Evolutionary conservation across 2,797 vertebrate genomes (phyloP), one percentile per base, ranked within the genome.

Genomic region (Halcyon leucocephala): DNA sequence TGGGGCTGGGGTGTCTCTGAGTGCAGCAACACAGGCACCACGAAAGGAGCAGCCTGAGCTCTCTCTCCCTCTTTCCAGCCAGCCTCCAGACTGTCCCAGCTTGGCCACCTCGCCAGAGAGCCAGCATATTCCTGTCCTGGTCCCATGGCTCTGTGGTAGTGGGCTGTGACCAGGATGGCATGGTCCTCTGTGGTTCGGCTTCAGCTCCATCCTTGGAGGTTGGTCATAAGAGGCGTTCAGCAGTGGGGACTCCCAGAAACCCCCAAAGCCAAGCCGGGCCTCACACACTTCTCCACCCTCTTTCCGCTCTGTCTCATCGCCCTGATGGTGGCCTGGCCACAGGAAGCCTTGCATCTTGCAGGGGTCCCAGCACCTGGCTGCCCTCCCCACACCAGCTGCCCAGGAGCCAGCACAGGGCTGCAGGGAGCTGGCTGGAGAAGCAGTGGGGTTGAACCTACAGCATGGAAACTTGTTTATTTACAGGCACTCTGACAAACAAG

Each of bases 181-280:
- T 46, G 33, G 6, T 12, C 33, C 33, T 64, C 46, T 91, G 83
- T 57, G 10, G 12, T 67, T 94, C 65, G 52, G 71, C 93, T 79
- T 94, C 86, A 97, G 90, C 73, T 73, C 74, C 26, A 31, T 91
- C 84, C 62, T 19, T 46, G 35, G 15, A 5, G 0, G 0, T 60
- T 48, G 0, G 0, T 60, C 52, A 87, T 21, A n/a, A 82, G 39
- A 44, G 41, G 31, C 2, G 1, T 39, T 14, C 1, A 1, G 48
- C 21, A 44, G 24, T 7, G 1, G 25, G 7, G 29, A 39, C 26
- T 67, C 31, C 7, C 8, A 6, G 49, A 52, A 89, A 86, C 49
- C 7, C 26, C 66, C 31, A 74, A 0, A 71, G 48, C 48, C n/a
- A 55, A 55, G 28, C 57, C 44, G 52, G 61, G 31, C 24, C 65